These are phyloP conservation scores for Neoscelio sp. DNA, from an alignment of 2,888 invertebrate species.

Conservation along the genomic window DNA sequence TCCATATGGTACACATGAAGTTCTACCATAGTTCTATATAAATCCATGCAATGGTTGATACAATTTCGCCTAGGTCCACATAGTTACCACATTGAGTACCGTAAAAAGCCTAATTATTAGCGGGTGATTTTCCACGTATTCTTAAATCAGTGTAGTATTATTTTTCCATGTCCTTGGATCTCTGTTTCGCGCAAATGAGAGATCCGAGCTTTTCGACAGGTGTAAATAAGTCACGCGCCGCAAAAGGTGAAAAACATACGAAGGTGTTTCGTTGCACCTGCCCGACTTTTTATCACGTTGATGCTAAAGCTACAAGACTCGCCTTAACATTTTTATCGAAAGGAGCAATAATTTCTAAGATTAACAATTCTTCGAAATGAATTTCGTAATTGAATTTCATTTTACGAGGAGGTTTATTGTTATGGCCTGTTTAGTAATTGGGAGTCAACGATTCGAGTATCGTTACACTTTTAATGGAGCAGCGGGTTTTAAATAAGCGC, in stretches of 20 bases:
- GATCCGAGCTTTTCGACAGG: slow-evolving; percentile 79
- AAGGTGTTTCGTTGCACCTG: slow-evolving; percentile 69
- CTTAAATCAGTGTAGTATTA: neutral
- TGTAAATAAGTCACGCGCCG: slow-evolving; percentile 74
- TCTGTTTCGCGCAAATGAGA: slow-evolving; percentile 65
- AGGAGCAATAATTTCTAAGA: slow-evolving; percentile 2
- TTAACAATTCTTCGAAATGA: neutral
- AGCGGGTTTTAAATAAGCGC: too few relatives aligned
- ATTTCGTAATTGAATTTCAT: slow-evolving; percentile 38
- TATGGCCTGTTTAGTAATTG: neutral
- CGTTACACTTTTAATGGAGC: neutral
- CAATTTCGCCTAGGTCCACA: too few relatives aligned
- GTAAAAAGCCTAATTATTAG: slow-evolving; percentile 7
- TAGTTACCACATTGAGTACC: too few relatives aligned
- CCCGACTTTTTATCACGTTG: slow-evolving; percentile 56
- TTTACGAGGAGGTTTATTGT: slow-evolving; percentile 8
- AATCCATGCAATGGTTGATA: too few relatives aligned
- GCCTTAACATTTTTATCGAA: slow-evolving; percentile 45
- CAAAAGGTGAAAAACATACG: slow-evolving; percentile 71
- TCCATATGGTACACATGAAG: too few relatives aligned
- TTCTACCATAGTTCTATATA: too few relatives aligned
- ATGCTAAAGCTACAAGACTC: slow-evolving; percentile 24
- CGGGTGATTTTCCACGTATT: neutral
- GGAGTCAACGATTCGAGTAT: neutral
- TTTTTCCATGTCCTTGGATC: slow-evolving; percentile 18